Percentiles rank a stretch among this genome's conserved stretches.
Evolutionary conservation across 2,888 invertebrate species (phyloP).

Genomic region (Oithona nana): DNA sequence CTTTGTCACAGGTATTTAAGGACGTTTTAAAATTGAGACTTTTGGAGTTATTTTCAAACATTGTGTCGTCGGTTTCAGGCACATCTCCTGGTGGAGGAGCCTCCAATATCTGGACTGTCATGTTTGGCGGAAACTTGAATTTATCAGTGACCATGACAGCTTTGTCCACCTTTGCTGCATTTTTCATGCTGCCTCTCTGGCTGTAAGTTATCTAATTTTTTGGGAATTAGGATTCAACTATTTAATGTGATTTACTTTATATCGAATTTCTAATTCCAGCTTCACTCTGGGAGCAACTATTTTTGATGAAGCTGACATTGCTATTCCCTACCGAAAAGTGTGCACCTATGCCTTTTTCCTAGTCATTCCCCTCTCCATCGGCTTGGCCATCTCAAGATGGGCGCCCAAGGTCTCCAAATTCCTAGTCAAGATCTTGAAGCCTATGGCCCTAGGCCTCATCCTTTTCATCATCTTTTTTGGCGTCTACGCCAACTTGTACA

Average conservation of each 20-base stretch:
- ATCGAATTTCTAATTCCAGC: no score
- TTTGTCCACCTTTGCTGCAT: slow-evolving; percentile 63
- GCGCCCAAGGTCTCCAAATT: slow-evolving; percentile 38
- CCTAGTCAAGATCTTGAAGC: slow-evolving; percentile 61
- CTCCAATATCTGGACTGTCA: slow-evolving; percentile 85
- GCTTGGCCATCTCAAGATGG: slow-evolving; percentile 27
- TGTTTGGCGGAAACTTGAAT: slow-evolving; percentile 77
- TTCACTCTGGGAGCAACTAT: slow-evolving; percentile 61
- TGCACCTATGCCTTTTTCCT: slow-evolving; percentile 51
- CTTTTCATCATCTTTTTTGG: slow-evolving; percentile 70
- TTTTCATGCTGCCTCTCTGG: slow-evolving; percentile 28
- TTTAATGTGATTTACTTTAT: slow-evolving; percentile 28
- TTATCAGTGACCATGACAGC: slow-evolving; percentile 89
- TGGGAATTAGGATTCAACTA: neutral
- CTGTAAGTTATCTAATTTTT: neutral
- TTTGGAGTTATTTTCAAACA: no score
- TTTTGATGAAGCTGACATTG: slow-evolving; percentile 47
- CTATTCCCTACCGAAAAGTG: slow-evolving; percentile 58
- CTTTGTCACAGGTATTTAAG: slow-evolving; percentile 44
- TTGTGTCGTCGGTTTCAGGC: no score
- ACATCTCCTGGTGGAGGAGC: slow-evolving; percentile 75
- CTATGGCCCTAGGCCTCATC: slow-evolving; percentile 56
- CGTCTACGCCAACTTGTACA: slow-evolving; percentile 65
- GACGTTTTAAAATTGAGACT: slow-evolving; percentile 34
- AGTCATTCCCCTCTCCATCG: slow-evolving; percentile 52